Base-by-base conservation (phyloP, 1,140 invertebrate species). In the Drosophila ficusphila region DNA sequence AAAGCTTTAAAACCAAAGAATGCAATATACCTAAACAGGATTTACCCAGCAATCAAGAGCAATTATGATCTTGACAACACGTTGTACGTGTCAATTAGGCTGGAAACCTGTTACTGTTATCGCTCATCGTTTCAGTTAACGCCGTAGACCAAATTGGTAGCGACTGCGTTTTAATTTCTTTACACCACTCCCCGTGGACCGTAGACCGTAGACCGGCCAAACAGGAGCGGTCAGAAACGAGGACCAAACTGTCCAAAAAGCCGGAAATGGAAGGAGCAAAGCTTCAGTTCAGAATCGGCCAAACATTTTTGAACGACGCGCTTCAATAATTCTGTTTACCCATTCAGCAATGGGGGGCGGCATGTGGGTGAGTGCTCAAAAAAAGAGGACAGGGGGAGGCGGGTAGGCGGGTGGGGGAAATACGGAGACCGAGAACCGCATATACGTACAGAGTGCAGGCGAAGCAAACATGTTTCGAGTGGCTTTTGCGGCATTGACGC, bases 311-410 rank as follows among this genome's bases (percentile, higher is more conserved):
- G 56, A 42, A 47, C 57, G 42, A 36, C 70, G 57, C 74, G 83
- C 83, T 88, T 88, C 83, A 88, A 82, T 89, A 82, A 88, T 89
- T 88, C 82, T 88, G 83, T 88, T 88, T 89, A 83, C 74, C 46
- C 48, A 16, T 21, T 23, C 16, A 12, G n/a, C 39, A 42, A 42
- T 11, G 11, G 47, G 33, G 8, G n/a, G 23, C 52, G 39, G n/a
- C 38, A 6, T 34, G 60, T 38, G 60, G 56, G 56, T 19, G 44
- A 14, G 38, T 12, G 34, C n/a, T 41, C 18, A 18, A n/a, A n/a
- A 41, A 12, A 41, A n/a, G 5, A 19, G 8, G 8, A 21, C 9
- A 11, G 33, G n/a, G 6, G 31, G 16, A 7, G 16, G 11, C n/a
- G 39, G 19, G n/a, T n/a, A n/a, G n/a, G n/a, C n/a, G n/a, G n/a